Evolutionary conservation across 2,113 vertebrate species (phyloP), one percentile per base, ranked within the genome.

Genomic region (Jacana jacana): DNA sequence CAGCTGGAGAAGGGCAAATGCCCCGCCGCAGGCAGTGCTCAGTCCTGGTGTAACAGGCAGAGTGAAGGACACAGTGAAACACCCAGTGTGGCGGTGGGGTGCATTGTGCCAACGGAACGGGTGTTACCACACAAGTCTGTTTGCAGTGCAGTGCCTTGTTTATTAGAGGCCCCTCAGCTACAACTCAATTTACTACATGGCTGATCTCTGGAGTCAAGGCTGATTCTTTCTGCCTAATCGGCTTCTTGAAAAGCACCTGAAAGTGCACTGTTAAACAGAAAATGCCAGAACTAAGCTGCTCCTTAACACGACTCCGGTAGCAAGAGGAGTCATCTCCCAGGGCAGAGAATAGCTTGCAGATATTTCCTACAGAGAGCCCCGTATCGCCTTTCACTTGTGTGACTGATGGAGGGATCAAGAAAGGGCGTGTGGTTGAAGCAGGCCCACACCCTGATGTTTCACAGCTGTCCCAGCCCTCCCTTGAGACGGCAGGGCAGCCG

Each of bases 391-490:
- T 88, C 92, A 66, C 44, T 88, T 52, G 90, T 92, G 77, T 24
- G 44, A 52, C 93, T 40, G 88, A 57, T 87, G 91, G 55, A 40
- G 86, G 77, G 80, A 81, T 68, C 68, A 90, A 75, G 76, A 86
- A 83, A 84, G 88, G 91, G 88, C 63, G 78, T 82, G 82, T 4
- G 12, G 86, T 4, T 64, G 72, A 75, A 75, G 89, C 89, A 52
- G 91, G 57, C 89, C 87, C 71, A 86, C 86, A 79, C 90, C 93
- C 95, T 96, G 93, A 97, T 96, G 93, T 91, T 93, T 96, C 91
- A 93, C 94, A 96, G 95, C 95, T 96, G 96, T 82, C 88, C 13
- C 5, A 91, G 79, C 80, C 80, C 77, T 87, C 94, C 91, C 93
- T 55, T 8, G 91, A 73, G 95, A 94, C 9, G 1, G 84, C 93